Base-by-base conservation (phyloP, 2,113 vertebrate species). In the Phycodurus eques region DNA sequence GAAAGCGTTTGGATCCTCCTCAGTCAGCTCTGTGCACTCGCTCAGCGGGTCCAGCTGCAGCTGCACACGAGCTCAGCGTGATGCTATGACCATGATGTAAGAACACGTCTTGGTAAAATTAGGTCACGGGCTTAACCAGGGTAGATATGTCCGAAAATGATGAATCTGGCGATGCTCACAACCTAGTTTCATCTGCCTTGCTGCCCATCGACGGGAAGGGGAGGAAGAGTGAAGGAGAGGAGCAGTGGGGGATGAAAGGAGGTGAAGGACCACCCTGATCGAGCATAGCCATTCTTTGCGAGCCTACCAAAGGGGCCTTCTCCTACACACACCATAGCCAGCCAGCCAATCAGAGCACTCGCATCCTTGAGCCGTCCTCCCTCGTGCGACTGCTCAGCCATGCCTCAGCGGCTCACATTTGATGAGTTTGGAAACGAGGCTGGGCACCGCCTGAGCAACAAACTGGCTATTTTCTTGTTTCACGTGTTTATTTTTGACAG, bases 301-400 rank as follows among this genome's bases (percentile, higher is more conserved):
- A 89, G 77, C 81, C 83, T 82, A 85, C 84, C 82, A 78, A 77
- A 85, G 77, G 63, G 80, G 76, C 85, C 89, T 83, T 83, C 87
- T 87, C 87, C 86, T 84, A 85, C 84, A 88, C 90, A 89, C 85
- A 89, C 86, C 89, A 90, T 74, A 31, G 73, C 51, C 51, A 10
- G 67, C 47, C 77, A 82, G 74, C 90, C 90, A 90, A 91, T 91
- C 80, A 74, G 81, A 84, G 71, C n/a, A n/a, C 83, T 80, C 62
- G 0, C 81, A 82, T 88, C 83, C 70, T 64, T 84, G 79, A 80
- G 70, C 89, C 86, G 71, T 90, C 90, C 87, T 88, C 89, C 88
- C 82, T 75, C 77, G 73, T 88, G 82, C 83, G 82, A 83, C 85
- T 86, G 90, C 85, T 85, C 86, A 80, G 84, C 74, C 73, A 74